Evolutionary conservation across 2,113 vertebrate species (phyloP).

Genomic region (Montifringilla adamsi): DNA sequence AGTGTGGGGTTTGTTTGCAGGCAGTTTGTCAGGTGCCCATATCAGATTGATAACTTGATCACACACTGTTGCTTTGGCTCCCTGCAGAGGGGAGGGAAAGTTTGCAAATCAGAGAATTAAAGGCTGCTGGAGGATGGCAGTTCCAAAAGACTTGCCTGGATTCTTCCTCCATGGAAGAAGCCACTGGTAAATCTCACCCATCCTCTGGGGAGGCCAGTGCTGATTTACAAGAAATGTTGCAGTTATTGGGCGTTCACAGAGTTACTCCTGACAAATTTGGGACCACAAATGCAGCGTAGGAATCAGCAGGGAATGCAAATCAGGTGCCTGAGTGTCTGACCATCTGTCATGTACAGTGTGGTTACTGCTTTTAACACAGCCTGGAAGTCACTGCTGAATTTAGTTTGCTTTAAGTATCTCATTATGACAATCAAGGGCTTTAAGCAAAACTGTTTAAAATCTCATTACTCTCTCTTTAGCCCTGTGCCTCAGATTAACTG

Average conservation of each 20-base stretch:
- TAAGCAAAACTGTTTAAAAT: neutral
- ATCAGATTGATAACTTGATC: neutral
- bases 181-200: neutral
- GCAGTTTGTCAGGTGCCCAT: neutral
- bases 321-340: neutral
- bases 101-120: neutral
- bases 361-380: neutral
- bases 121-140: neutral
- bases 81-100: neutral
- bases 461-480: conserved; percentile 66
- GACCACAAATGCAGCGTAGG: neutral
- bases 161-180: neutral
- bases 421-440: neutral
- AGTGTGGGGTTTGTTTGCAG: neutral
- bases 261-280: neutral
- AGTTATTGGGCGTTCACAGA: neutral
- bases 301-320: neutral
- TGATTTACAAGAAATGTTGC: neutral
- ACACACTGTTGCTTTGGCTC: neutral
- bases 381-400: neutral
- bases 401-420: neutral
- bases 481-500: conserved; percentile 93
- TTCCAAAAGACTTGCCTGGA: neutral
- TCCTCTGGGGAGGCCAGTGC: neutral
- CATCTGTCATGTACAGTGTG: neutral